A percentile compares a stretch with the other conserved stretches of the same genome.
Conservation (phyloP, 2,797 vertebrate species). For the Pantherophis vulpinus region DNA sequence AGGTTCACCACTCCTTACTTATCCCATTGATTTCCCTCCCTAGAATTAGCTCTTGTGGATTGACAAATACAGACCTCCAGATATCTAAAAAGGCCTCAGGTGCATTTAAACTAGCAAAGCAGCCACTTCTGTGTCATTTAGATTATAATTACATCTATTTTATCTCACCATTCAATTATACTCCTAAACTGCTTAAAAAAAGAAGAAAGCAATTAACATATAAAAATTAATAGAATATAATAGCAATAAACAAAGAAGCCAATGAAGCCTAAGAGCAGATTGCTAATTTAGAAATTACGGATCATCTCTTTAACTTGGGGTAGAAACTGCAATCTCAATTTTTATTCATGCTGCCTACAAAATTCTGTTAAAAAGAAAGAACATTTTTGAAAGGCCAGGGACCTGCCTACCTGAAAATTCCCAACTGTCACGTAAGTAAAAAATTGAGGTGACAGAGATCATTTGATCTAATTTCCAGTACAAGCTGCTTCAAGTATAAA, state of each 20-base stretch:
- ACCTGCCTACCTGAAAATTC: not conserved
- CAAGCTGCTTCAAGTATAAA: accelerated
- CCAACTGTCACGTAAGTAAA: not conserved
- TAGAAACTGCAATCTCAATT: not conserved
- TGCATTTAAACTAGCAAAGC: not conserved
- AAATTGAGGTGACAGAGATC: conserved; percentile 1
- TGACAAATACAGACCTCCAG: not conserved
- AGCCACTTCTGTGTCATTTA: not conserved
- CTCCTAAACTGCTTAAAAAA: not conserved
- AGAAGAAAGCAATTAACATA: not conserved
- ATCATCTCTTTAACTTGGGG: not conserved
- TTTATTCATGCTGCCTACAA: not conserved
- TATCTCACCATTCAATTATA: not conserved
- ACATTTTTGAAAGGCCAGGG: accelerated
- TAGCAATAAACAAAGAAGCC: not conserved
- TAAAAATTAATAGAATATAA: not conserved
- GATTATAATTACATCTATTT: not conserved
- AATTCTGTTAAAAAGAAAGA: not conserved
- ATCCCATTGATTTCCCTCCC: not conserved
- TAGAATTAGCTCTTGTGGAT: not conserved
- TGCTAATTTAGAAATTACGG: not conserved
- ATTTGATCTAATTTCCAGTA: not conserved
- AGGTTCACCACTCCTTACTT: not conserved
- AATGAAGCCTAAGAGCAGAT: not conserved
- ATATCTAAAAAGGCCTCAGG: not conserved